Base-by-base conservation (phyloP, 2,113 vertebrate genomes). In the Climacteris rufus region DNA sequence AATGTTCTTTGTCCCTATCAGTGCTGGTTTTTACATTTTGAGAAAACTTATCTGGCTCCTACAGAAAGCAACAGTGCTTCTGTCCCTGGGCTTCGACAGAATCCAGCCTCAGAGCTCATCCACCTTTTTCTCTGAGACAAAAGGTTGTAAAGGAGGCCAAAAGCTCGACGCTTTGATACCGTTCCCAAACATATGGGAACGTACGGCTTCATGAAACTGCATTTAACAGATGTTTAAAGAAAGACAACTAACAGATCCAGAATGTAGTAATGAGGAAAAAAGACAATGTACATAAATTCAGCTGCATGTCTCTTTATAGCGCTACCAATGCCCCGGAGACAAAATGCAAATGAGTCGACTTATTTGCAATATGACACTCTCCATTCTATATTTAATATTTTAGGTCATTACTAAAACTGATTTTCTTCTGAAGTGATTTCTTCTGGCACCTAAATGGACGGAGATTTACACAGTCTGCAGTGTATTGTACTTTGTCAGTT, bases 221-320 rank as follows among this genome's bases (percentile, higher is more conserved):
- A 96, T 97, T 97, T 97, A 98, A 98, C 98, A 98, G 98, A 98
- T 98, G 98, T 98, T 98, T 97, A 96, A 97, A 97, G 97, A 97
- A 97, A 79, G 87, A 97, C 98, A 98, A 97, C 96, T 97, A 98
- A 98, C 97, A 97, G 92, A 97, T 97, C 96, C 97, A 95, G 98
- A 97, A 97, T 92, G 89, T 70, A 96, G 86, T 96, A 96, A 97
- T 91, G 89, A 97, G 94, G 77, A 97, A 97, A 96, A 95, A 97
- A 97, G 96, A 97, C 94, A 97, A 97, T 91, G 93, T 87, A 94
- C 88, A 93, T 65, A 97, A 94, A 94, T 84, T 89, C 95, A 98
- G 95, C 89, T 93, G 93, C 71, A 79, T 87, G 96, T 90, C 92
- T 97, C 90, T 95, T 94, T 84, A 93, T 82, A 86, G 86, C 13